phyloP scores from a whole-genome alignment of 2,888 invertebrate genomes.

The Eupithecia tripunctaria region DNA sequence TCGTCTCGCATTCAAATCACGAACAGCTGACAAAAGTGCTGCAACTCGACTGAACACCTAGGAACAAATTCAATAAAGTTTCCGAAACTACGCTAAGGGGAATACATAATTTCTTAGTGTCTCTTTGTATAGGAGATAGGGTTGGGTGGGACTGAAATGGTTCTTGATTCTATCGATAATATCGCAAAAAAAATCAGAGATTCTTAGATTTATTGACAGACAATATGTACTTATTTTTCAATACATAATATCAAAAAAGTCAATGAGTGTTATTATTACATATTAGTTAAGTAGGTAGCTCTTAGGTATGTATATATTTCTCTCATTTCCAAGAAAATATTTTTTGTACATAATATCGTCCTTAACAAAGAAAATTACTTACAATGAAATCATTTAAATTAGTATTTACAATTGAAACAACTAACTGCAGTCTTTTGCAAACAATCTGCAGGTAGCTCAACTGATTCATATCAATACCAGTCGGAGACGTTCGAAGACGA shows the following conservation, averaged over 20 bases:
- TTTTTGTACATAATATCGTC: too few relatives aligned
- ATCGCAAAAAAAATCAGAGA: not conserved
- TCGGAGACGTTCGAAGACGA: too few relatives aligned
- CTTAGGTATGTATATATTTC: not conserved
- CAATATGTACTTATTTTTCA: too few relatives aligned
- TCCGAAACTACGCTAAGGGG: slow-evolving; percentile 80
- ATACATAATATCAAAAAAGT: too few relatives aligned
- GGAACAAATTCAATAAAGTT: slow-evolving; percentile 84
- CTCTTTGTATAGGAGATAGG: slow-evolving; percentile 75
- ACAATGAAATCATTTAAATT: too few relatives aligned
- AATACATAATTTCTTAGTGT: slow-evolving; percentile 84
- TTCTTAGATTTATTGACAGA: not conserved
- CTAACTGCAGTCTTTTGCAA: too few relatives aligned
- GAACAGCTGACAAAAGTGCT: slow-evolving; percentile 77
- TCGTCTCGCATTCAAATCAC: slow-evolving; percentile 69
- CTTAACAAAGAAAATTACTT: too few relatives aligned
- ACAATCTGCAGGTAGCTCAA: too few relatives aligned
- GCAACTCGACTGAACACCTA: slow-evolving; percentile 70
- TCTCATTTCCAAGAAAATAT: not conserved
- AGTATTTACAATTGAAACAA: too few relatives aligned
- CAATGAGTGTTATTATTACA: too few relatives aligned
- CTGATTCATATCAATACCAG: too few relatives aligned
- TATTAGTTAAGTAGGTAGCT: too few relatives aligned
- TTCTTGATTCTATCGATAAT: not conserved
- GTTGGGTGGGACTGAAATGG: slow-evolving; percentile 51